phyloP scores from a whole-genome alignment of 2,888 invertebrate species.

The Baccha elongata region DNA sequence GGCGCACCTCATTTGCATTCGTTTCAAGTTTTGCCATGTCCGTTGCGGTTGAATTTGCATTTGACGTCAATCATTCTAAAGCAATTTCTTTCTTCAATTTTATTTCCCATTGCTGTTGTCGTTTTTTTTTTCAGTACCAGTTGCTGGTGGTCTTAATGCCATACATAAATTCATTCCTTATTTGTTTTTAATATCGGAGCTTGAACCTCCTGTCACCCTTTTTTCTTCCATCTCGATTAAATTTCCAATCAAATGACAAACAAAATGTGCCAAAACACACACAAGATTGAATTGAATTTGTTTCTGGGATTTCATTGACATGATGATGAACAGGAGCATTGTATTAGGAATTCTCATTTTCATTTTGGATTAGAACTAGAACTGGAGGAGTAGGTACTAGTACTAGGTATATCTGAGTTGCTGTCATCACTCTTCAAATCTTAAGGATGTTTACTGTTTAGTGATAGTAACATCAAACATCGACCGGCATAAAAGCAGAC shows the following conservation, averaged over 20 bases:
- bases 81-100: neutral
- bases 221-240: neutral
- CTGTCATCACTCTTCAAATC: neutral
- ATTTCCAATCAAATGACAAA: conserved; percentile 56
- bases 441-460: neutral
- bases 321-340: conserved; percentile 16
- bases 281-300: conserved; percentile 55
- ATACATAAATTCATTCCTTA: conserved; percentile 31
- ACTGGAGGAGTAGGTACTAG: too few relatives aligned
- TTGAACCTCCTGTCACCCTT: neutral
- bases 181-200: conserved; percentile 62
- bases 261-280: conserved; percentile 53
- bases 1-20: neutral
- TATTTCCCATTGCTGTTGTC: neutral
- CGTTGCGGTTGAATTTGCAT: neutral
- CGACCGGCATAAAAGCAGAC: too few relatives aligned
- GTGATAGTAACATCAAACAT: neutral
- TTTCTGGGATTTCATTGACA: conserved; percentile 49
- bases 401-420: neutral
- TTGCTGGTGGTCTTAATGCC: neutral
- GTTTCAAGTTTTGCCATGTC: neutral
- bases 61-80: neutral
- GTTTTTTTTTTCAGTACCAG: too few relatives aligned
- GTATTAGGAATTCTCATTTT: neutral
- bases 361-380: neutral